Base-by-base conservation (phyloP, 2,113 vertebrate species). In the Psettodes erumei region DNA sequence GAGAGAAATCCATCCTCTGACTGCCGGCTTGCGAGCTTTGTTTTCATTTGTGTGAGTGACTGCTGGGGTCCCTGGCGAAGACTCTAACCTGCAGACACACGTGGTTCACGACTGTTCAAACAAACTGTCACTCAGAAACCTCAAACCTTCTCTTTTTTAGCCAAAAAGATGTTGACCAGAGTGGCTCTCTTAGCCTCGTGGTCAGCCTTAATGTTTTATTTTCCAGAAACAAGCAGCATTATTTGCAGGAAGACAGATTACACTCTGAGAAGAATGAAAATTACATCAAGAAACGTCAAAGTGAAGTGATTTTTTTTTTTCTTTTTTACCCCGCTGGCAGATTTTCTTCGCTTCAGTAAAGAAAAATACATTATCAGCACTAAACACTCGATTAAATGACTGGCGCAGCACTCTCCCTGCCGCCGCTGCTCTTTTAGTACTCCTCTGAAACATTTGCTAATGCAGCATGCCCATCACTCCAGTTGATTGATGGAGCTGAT, bases 21-120 rank as follows among this genome's bases (percentile, higher is more conserved):
- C 40, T 37, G 47, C 37, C 45, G 68, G 21, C 70, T 78, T 28
- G 5, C 30, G 25, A 61, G 4, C 56, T 87, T 83, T 89, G 59
- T 76, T 89, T 83, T 87, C 32, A 35, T 85, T 79, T 37, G 55
- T 5, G 21, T 79, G 76, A 83, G 65, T 47, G 79, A 86, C 77
- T 88, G 82, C 68, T 21, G 71, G 56, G 68, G 42, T 75, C 47
- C 47, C 54, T 8, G 56, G 56, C 47, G 45, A 72, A 86, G 40
- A 86, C 50, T 38, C 55, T 33, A 55, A 65, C 67, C 70, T 25
- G 71, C 54, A 23, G 58, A 70, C 43, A 55, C 56, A 27, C 19
- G 33, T 77, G 40, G 62, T 59, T 55, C n/a, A n/a, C 4, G 43
- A 33, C 54, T 74, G 23, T 71, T 71, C 73, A 83, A 87, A 86